phyloP scores from a whole-genome alignment of 2,888 invertebrate species.

The Caenorhabditis afra region DNA sequence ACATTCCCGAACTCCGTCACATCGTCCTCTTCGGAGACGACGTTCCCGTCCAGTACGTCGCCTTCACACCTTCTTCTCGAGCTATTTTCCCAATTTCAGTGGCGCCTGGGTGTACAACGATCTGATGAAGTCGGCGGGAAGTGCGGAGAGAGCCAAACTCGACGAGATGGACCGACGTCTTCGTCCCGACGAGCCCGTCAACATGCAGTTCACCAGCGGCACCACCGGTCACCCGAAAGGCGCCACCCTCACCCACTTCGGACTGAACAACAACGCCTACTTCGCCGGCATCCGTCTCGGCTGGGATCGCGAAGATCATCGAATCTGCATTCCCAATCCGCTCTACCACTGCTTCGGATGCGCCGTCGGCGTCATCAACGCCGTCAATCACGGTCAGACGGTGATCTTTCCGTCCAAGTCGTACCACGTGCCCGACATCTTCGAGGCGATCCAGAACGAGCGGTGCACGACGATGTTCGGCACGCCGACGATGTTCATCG shows the following conservation, averaged over 20 bases:
- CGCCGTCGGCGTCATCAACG: constrained; percentile 84
- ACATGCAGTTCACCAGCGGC: constrained; percentile 85
- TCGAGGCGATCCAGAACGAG: constrained; percentile 85
- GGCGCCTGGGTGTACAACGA: constrained; percentile 82
- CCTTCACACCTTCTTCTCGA: not conserved
- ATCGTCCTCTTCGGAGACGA: constrained; percentile 83
- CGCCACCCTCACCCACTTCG: constrained; percentile 84
- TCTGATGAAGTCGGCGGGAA: constrained; percentile 81
- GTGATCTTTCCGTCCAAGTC: constrained; percentile 81
- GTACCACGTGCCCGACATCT: constrained; percentile 84
- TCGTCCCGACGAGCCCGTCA: constrained; percentile 86
- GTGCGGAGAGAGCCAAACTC: constrained; percentile 78
- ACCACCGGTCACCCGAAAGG: constrained; percentile 89
- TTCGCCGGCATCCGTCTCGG: constrained; percentile 83
- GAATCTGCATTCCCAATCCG: constrained; percentile 75
- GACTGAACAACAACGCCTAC: constrained; percentile 87
- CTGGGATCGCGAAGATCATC: constrained; percentile 76
- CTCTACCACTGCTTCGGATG: constrained; percentile 87
- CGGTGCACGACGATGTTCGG: constrained; percentile 83
- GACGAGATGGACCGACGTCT: constrained; percentile 83
- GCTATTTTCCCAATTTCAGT: constrained; percentile 76
- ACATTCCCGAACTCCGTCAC: constrained; percentile 81
- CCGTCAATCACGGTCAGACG: constrained; percentile 82
- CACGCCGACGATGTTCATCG: constrained; percentile 83
- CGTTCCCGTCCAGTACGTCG: constrained; percentile 47